These are phyloP conservation scores for Nansenia antarctica DNA, from an alignment of 2,113 vertebrate species.

Conservation along the genomic window DNA sequence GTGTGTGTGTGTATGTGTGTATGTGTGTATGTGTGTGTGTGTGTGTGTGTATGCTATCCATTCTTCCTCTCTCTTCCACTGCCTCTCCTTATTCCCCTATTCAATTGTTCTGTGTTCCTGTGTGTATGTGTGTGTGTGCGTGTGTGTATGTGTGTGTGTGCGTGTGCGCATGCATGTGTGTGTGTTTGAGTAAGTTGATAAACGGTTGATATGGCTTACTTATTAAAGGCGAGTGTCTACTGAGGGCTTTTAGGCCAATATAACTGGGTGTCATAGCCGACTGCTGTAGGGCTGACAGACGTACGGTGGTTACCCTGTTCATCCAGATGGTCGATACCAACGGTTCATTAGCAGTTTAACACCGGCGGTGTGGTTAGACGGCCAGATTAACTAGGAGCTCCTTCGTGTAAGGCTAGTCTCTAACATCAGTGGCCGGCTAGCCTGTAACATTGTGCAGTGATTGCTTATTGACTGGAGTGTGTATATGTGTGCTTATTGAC, in stretches of 20 bases:
- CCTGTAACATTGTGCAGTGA: too few species aligned
- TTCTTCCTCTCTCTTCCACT: too few species aligned
- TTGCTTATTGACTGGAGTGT: too few species aligned
- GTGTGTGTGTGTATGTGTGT: constrained; percentile 1
- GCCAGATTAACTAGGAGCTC: constrained; percentile 4
- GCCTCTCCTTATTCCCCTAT: too few species aligned
- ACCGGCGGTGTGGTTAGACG: not conserved
- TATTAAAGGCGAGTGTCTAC: constrained; percentile 12
- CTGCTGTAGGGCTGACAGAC: constrained; percentile 36
- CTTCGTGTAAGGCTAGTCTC: not conserved
- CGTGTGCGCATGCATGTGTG: not conserved
- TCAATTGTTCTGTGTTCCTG: too few species aligned
- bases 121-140: not conserved
- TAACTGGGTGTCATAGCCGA: constrained; percentile 48
- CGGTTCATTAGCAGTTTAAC: constrained; percentile 36
- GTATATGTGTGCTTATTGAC: too few species aligned
- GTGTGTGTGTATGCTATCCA: not conserved
- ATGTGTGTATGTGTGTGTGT: not conserved
- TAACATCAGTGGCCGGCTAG: not conserved
- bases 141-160: not conserved
- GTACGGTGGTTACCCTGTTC: constrained; percentile 24
- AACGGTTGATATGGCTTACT: constrained; percentile 4
- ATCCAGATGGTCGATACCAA: constrained; percentile 20
- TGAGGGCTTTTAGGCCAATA: constrained; percentile 7
- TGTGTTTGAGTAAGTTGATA: not conserved